phyloP scores from a whole-genome alignment of 1,140 invertebrate genomes.

The Anastatus disparis region DNA sequence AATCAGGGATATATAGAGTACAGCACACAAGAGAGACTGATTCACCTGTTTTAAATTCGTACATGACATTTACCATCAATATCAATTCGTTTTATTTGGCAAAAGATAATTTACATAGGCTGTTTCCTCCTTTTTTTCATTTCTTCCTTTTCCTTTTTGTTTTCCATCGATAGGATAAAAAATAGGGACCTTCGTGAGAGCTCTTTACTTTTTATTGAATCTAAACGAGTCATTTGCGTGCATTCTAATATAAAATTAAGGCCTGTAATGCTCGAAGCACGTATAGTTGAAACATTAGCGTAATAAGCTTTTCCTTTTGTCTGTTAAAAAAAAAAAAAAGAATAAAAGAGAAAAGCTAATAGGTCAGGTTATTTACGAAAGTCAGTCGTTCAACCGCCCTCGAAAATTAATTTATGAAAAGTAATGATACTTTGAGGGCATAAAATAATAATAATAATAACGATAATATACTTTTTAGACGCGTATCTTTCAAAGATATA shows the following conservation, averaged over 20 bases:
- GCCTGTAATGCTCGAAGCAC: too few relatives aligned
- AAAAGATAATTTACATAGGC: too few relatives aligned
- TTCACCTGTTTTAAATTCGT: background rate
- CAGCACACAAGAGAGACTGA: conserved; percentile 3
- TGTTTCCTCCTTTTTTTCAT: too few relatives aligned
- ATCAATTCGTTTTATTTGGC: too few relatives aligned
- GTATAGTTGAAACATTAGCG: background rate
- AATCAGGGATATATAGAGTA: too few relatives aligned
- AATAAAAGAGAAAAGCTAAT: too few relatives aligned
- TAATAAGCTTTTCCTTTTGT: conserved; percentile 12
- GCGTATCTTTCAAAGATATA: too few relatives aligned
- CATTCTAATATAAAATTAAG: conserved; percentile 20
- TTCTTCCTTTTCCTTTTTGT: background rate
- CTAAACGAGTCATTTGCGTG: conserved; percentile 4
- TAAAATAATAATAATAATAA: too few relatives aligned
- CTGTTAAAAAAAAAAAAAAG: too few relatives aligned
- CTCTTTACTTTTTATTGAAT: background rate
- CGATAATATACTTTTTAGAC: too few relatives aligned
- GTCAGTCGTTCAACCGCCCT: background rate
- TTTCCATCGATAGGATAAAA: background rate
- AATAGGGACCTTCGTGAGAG: background rate
- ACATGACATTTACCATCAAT: background rate
- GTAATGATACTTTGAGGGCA: too few relatives aligned
- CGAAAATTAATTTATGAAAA: conserved; percentile 12
- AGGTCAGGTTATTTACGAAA: conserved; percentile 16